These are phyloP conservation scores for Anableps anableps DNA, from an alignment of 2,797 vertebrate genomes.

Conservation along the genomic window DNA sequence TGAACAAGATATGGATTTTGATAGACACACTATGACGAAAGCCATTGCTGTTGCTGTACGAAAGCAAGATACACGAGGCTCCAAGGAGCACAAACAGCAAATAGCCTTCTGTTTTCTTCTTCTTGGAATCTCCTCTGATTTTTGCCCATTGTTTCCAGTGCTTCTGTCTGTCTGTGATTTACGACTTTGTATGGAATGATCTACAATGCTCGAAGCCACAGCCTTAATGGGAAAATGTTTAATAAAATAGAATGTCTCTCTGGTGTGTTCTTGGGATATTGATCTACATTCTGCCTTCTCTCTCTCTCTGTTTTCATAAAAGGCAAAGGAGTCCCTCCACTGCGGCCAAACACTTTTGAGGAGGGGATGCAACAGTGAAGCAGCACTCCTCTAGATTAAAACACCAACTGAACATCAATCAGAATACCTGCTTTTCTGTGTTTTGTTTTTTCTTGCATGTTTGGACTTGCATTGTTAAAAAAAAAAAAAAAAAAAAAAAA, in stretches of 20 bases:
- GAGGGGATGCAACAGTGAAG: conserved; percentile 53
- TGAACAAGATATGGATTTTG: conserved; percentile 15
- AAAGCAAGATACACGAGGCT: conserved; percentile 47
- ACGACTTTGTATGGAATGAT: conserved; percentile 78
- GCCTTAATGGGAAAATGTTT: conserved; percentile 81
- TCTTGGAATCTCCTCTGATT: conserved; percentile 65
- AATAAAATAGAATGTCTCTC: conserved; percentile 83
- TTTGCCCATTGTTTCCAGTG: conserved; percentile 65
- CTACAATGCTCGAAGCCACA: conserved; percentile 57
- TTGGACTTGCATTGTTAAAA: conserved; percentile 30
- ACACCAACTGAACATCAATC: conserved; percentile 73
- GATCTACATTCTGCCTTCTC: conserved; percentile 74
- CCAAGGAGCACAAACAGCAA: conserved; percentile 38
- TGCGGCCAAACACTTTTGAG: conserved; percentile 64
- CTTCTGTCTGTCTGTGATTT: conserved; percentile 74
- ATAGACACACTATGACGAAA: neutral
- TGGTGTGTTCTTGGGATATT: conserved; percentile 75
- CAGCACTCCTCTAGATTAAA: conserved; percentile 79
- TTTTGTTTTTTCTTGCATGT: conserved; percentile 29
- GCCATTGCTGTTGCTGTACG: conserved; percentile 17
- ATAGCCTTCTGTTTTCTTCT: conserved; percentile 65
- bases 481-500: neutral
- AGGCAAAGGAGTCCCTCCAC: conserved; percentile 51
- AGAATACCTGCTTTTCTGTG: conserved; percentile 57
- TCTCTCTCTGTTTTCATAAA: conserved; percentile 65